Evolutionary conservation across 2,797 vertebrate species (phyloP), one percentile per base, ranked within the genome.

Genomic region (Poecilia wingei): DNA sequence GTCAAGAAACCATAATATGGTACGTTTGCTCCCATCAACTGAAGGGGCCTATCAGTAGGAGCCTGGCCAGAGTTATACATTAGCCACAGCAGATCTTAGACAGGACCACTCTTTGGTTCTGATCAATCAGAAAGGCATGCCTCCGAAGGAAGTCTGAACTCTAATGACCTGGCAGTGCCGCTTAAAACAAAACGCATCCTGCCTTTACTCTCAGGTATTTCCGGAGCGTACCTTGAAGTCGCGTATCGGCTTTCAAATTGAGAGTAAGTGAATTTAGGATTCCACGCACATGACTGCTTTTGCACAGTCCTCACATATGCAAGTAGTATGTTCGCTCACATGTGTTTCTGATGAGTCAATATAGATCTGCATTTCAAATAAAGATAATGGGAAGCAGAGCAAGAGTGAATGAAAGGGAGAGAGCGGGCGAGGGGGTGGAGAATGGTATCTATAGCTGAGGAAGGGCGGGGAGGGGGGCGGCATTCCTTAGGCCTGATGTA

Each of bases 351-450:
- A 97, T 98, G 97, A 99, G 96, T 93, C 95, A 95, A 96, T 96
- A 97, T 96, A 97, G 96, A 97, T 97, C 96, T 97, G 96, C 97
- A 98, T 98, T 98, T 97, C 93, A 95, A 97, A 96, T 96, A 98
- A 97, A 97, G 96, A 96, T 98, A 98, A 98, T 97, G 96, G 94
- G 93, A 97, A 98, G 95, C 96, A 98, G 96, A 95, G 91, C 94
- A 93, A 92, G 93, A 92, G 94, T 93, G 94, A 96, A 96, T 96
- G 95, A 90, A 91, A 90, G 89, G 79, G 80, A 88, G 75, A 64
- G 71, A 31, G 78, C 59, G 74, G 47, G 72, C 4, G 68, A 45
- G 77, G 79, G 82, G 84, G 75, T 45, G 75, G 82, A 47, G 84
- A 79, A 82, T 84, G 87, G 93, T 94, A 96, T 98, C 97, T 96